Evolutionary conservation across 1,140 invertebrate genomes (phyloP).

Genomic region (Plodia interpunctella): DNA sequence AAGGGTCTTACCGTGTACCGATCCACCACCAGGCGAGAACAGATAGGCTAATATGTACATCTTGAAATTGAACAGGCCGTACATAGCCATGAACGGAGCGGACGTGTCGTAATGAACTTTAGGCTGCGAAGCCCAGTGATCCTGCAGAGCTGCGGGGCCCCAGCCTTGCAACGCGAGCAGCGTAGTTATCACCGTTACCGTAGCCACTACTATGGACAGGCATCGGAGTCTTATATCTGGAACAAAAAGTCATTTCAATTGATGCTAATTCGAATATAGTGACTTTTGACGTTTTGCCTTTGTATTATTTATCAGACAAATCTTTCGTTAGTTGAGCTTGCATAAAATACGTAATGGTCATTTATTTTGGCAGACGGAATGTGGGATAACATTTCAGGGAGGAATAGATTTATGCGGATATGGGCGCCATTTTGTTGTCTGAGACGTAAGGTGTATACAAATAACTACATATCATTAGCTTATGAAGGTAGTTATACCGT

Average conservation of each 20-base stretch:
- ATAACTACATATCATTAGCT: too few relatives aligned
- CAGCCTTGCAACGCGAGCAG: slow-evolving; percentile 89
- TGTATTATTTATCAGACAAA: too few relatives aligned
- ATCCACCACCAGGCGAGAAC: slow-evolving; percentile 90
- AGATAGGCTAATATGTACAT: slow-evolving; percentile 96
- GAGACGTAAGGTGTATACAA: too few relatives aligned
- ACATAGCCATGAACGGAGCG: slow-evolving; percentile 96
- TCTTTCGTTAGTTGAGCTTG: too few relatives aligned
- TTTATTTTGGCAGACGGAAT: too few relatives aligned
- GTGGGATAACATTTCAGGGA: too few relatives aligned
- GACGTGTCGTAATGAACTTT: slow-evolving; percentile 93
- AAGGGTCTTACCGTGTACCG: slow-evolving; percentile 84
- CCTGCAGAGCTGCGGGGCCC: slow-evolving; percentile 92
- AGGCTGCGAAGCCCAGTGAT: slow-evolving; percentile 94
- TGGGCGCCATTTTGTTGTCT: too few relatives aligned
- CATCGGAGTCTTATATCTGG: slow-evolving; percentile 95
- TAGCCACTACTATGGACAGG: slow-evolving; percentile 89
- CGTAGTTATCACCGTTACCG: slow-evolving; percentile 88
- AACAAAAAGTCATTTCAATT: slow-evolving; percentile 26
- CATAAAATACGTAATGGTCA: too few relatives aligned
- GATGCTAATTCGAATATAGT: too few relatives aligned
- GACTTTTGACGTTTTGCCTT: too few relatives aligned
- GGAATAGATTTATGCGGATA: too few relatives aligned
- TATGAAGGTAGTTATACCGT: too few relatives aligned
- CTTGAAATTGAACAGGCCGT: slow-evolving; percentile 97